Evolutionary conservation across 2,888 invertebrate species (phyloP), one percentile per base, ranked within the genome.

Genomic region (Cerastoderma edule): DNA sequence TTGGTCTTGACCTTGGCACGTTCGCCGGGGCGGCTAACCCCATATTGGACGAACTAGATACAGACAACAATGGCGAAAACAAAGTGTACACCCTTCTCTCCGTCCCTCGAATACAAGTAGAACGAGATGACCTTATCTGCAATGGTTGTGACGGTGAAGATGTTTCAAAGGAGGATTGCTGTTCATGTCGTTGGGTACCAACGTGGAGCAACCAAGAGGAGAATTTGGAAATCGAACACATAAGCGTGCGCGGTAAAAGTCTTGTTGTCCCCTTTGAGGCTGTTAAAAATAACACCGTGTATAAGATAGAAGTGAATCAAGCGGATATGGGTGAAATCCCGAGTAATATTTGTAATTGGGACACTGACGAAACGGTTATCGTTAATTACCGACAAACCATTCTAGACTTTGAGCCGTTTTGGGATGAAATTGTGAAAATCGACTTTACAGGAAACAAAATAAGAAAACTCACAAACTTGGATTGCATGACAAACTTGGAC

Each of bases 311-410:
- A 10, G 50, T 65, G n/a, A 44, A 50, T 0, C 10, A 56, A 33
- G 35, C 39, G n/a, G 54, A 56, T 13, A 63, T 73, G 63, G 70
- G 70, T 27, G 63, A 67, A 32, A 56, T 78, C 33, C 78, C 78
- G 54, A 71, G 73, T 64, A 73, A 78, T 56, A 22, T 78, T 27
- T 78, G 78, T 22, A 46, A 78, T 24, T 73, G 70, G 78, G 67
- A 73, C 48, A 46, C 53, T 1, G 69, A 70, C 33, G 27, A 24
- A 30, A 53, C 56, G 32, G 27, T 68, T 22, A 13, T 30, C 8
- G 32, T 48, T 27, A 28, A 19, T n/a, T 69, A 54, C 44, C 19
- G 19, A 27, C 16, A 28, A 27, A 4, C 53, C 16, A 63, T 64
- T 46, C 10, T 22, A 1, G 27, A 32, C 30, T 27, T 67, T 19